Percentiles rank a stretch among this genome's conserved stretches.
Evolutionary conservation across 2,888 invertebrate species (phyloP).

Genomic region (Eledona agricola): DNA sequence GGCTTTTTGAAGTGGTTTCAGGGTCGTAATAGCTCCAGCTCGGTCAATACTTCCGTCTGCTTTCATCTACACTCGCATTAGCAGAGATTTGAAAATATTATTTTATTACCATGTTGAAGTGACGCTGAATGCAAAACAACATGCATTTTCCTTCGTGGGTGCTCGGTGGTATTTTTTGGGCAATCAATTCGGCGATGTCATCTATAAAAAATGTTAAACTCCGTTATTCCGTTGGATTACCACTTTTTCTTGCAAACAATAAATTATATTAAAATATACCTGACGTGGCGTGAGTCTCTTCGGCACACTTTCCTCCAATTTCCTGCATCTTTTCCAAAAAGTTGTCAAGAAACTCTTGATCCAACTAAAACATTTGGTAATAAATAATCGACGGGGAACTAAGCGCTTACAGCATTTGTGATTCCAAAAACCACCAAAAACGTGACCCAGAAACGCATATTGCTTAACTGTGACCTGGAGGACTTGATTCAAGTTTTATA

Average conservation of each 20-base stretch:
- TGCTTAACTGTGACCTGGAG: too few species aligned
- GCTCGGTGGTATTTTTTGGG: constrained; percentile 39
- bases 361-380: constrained; percentile 38
- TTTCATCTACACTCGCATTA: constrained; percentile 37
- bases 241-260: neutral
- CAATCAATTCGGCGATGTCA: constrained; percentile 41
- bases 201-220: constrained; percentile 36
- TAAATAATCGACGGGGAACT: too few species aligned
- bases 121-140: constrained; percentile 43
- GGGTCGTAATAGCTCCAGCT: constrained; percentile 34
- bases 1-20: constrained; percentile 40
- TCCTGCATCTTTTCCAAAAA: constrained; percentile 45
- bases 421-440: too few species aligned
- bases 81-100: neutral
- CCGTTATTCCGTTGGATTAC: neutral
- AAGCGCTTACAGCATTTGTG: too few species aligned
- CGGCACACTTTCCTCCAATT: constrained; percentile 45
- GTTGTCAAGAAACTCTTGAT: constrained; percentile 42
- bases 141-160: constrained; percentile 46
- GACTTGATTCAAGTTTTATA: too few species aligned
- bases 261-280: constrained; percentile 44
- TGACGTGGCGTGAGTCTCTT: constrained; percentile 44
- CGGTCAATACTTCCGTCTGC: constrained; percentile 40
- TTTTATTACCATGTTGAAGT: constrained; percentile 40
- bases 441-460: too few species aligned